These are phyloP conservation scores for Geodia barretti DNA, from an alignment of 37 sponge, comb jelly and placozoan genomes.

Conservation along the genomic window DNA sequence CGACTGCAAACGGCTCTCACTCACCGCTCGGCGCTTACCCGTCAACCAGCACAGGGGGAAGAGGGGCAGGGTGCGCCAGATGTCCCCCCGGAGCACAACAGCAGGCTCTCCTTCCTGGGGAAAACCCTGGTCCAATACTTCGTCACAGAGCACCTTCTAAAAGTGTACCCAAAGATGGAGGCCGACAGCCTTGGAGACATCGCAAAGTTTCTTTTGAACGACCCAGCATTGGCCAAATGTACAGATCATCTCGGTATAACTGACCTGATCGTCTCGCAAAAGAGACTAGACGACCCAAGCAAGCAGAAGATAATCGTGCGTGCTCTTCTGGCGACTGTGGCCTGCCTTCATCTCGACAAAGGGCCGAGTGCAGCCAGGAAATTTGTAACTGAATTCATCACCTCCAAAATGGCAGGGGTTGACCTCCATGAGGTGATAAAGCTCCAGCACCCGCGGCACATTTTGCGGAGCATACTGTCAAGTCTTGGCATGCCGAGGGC, in stretches of 20 bases:
- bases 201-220: conserved; percentile 27
- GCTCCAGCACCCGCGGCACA: conserved; percentile 70
- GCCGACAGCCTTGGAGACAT: conserved; percentile 43
- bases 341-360: conserved; percentile 61
- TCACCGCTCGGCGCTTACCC: neutral
- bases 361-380: conserved; percentile 66
- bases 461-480: conserved; percentile 54
- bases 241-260: conserved; percentile 75
- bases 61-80: neutral
- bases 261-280: conserved; percentile 58
- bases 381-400: conserved; percentile 70
- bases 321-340: conserved; percentile 68
- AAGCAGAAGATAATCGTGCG: conserved; percentile 19
- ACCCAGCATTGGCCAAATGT: conserved; percentile 16
- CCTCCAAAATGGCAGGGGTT: conserved; percentile 59
- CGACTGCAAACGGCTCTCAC: conserved; percentile 60
- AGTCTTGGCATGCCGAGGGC: conserved; percentile 29
- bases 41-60: neutral
- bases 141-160: conserved; percentile 69
- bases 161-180: conserved; percentile 68
- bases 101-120: conserved; percentile 67
- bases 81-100: conserved; percentile 26
- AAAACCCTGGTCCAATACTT: conserved; percentile 41
- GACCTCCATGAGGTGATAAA: conserved; percentile 73
- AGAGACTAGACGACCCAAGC: conserved; percentile 10